Percentiles rank a stretch among this genome's conserved stretches.
These are phyloP conservation scores for Brachionichthys hirsutus DNA, from an alignment of 2,113 vertebrate species.

Conservation along the genomic window DNA sequence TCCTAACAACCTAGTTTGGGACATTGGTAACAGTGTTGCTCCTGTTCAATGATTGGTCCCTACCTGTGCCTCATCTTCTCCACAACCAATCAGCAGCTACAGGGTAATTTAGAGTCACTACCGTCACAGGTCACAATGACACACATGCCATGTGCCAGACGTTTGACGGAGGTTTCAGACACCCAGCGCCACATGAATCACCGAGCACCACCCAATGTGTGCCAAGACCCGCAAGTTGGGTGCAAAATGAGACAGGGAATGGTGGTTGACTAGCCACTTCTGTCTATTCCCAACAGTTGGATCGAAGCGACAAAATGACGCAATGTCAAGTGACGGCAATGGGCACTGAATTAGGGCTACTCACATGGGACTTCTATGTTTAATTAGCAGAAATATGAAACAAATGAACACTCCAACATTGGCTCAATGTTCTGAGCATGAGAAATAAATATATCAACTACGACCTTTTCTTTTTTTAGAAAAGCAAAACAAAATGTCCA, in stretches of 20 bases:
- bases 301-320: constrained; percentile 33
- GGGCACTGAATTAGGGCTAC: constrained; percentile 11
- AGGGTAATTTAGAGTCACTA: constrained; percentile 65
- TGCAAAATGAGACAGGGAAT: constrained; percentile 69
- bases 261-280: constrained; percentile 68
- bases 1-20: constrained; percentile 62
- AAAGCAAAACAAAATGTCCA: neutral
- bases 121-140: constrained; percentile 76
- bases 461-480: neutral
- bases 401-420: neutral
- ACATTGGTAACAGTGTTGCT: constrained; percentile 58
- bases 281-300: constrained; percentile 46
- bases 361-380: neutral
- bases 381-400: neutral
- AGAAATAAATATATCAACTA: neutral
- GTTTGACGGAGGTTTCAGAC: constrained; percentile 74
- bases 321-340: constrained; percentile 17
- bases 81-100: constrained; percentile 61
- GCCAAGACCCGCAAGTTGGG: constrained; percentile 74
- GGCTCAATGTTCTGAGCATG: neutral
- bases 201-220: constrained; percentile 67
- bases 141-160: constrained; percentile 78
- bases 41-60: constrained; percentile 60
- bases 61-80: constrained; percentile 67
- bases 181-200: constrained; percentile 75